phyloP scores from a whole-genome alignment of 2,797 vertebrate species.

The Platyrinchus mystaceus region DNA sequence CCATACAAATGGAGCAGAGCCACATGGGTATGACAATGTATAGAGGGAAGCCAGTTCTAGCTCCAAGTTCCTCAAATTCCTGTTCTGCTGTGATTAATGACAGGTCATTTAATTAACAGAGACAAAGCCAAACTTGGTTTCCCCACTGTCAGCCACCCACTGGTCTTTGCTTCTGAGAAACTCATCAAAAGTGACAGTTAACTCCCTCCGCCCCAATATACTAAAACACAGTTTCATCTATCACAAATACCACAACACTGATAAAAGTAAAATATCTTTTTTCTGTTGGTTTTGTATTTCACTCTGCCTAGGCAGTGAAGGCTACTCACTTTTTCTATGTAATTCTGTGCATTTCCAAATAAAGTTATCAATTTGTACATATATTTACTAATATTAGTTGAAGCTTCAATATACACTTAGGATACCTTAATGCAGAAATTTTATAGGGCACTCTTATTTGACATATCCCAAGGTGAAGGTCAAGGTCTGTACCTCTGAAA shows the following conservation, averaged over 20 bases:
- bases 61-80: background rate
- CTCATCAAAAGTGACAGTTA: background rate
- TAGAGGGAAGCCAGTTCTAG: background rate
- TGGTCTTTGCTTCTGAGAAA: background rate
- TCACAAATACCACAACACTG: rapidly evolving
- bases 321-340: background rate
- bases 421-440: background rate
- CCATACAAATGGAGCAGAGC: background rate
- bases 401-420: background rate
- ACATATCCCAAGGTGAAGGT: background rate
- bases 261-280: background rate
- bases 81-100: background rate
- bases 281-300: background rate
- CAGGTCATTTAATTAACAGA: background rate
- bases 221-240: background rate
- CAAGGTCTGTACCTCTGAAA: background rate
- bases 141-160: no score
- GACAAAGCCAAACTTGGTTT: background rate
- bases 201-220: background rate
- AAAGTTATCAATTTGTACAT: background rate
- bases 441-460: background rate
- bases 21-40: no score
- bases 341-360: background rate
- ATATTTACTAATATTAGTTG: background rate
- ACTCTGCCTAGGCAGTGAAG: background rate